A percentile compares a stretch with the other conserved stretches of the same genome.
These are phyloP conservation scores for Stigmatopora argus DNA, from an alignment of 2,113 vertebrate species.

Conservation along the genomic window DNA sequence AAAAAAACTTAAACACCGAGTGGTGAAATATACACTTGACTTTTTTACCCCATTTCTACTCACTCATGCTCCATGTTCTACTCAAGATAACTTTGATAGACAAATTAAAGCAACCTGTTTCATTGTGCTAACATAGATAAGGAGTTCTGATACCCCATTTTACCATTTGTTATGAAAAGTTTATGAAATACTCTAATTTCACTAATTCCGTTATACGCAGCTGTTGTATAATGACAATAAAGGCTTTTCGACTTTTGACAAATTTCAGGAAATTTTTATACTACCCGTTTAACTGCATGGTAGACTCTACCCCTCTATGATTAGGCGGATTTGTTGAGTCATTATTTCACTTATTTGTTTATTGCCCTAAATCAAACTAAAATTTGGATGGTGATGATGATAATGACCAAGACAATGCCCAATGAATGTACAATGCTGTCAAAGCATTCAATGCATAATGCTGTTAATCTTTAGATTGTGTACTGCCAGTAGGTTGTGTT, in stretches of 20 bases:
- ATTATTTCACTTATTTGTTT: background rate
- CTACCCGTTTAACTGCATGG: too few species aligned
- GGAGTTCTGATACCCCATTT: background rate
- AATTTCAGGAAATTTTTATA: too few species aligned
- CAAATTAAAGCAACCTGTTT: background rate
- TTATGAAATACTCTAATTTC: background rate
- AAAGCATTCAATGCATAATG: conserved; percentile 5
- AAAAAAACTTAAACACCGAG: background rate
- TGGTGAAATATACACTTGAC: background rate
- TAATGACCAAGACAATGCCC: too few species aligned
- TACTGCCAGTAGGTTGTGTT: background rate
- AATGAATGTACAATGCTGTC: too few species aligned
- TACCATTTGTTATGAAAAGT: background rate
- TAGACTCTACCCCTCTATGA: background rate
- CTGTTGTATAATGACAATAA: too few species aligned
- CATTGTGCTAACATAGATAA: too few species aligned
- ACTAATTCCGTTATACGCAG: too few species aligned
- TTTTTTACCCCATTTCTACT: background rate
- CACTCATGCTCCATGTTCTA: background rate
- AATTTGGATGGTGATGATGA: too few species aligned
- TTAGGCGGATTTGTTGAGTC: too few species aligned
- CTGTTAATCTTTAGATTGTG: conserved; percentile 14
- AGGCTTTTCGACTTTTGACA: too few species aligned
- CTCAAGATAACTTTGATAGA: background rate
- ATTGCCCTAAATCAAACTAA: too few species aligned